Conservation (phyloP, 2,888 invertebrate species). For the Drosophila robusta region DNA sequence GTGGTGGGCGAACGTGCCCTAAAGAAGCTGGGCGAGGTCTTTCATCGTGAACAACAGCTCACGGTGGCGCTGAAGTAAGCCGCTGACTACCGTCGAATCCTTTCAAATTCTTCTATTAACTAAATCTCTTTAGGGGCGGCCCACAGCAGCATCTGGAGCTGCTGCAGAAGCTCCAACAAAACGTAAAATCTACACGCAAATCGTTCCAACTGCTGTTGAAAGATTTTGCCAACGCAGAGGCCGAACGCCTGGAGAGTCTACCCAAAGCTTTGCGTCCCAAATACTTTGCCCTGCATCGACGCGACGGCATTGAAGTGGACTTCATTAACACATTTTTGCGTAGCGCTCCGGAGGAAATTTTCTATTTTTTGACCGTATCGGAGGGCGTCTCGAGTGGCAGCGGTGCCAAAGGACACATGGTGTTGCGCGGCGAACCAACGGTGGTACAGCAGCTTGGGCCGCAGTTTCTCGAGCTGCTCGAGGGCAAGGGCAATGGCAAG, state of each 20-base stretch:
- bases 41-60: slow-evolving; percentile 89
- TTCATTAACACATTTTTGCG: slow-evolving; percentile 90
- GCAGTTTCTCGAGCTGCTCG: slow-evolving; percentile 89
- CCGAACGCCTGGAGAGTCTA: slow-evolving; percentile 86
- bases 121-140: slow-evolving; percentile 87
- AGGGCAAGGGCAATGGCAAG: slow-evolving; percentile 92
- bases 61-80: slow-evolving; percentile 90
- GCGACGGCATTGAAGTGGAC: slow-evolving; percentile 91
- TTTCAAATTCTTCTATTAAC: background rate
- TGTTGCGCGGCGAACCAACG: slow-evolving; percentile 85
- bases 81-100: background rate
- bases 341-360: slow-evolving; percentile 87
- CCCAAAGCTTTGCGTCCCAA: slow-evolving; percentile 86
- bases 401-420: slow-evolving; percentile 86
- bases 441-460: slow-evolving; percentile 78
- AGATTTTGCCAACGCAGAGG: slow-evolving; percentile 90
- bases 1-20: slow-evolving; percentile 90
- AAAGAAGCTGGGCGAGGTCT: slow-evolving; percentile 87
- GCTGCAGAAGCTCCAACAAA: slow-evolving; percentile 90
- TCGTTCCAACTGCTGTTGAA: slow-evolving; percentile 88
- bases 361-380: slow-evolving; percentile 89
- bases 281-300: slow-evolving; percentile 88
- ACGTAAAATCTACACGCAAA: slow-evolving; percentile 88
- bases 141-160: slow-evolving; percentile 89
- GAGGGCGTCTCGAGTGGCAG: slow-evolving; percentile 86